phyloP scores from a whole-genome alignment of 1,140 invertebrate genomes.

The Dinothrombium tinctorium region DNA sequence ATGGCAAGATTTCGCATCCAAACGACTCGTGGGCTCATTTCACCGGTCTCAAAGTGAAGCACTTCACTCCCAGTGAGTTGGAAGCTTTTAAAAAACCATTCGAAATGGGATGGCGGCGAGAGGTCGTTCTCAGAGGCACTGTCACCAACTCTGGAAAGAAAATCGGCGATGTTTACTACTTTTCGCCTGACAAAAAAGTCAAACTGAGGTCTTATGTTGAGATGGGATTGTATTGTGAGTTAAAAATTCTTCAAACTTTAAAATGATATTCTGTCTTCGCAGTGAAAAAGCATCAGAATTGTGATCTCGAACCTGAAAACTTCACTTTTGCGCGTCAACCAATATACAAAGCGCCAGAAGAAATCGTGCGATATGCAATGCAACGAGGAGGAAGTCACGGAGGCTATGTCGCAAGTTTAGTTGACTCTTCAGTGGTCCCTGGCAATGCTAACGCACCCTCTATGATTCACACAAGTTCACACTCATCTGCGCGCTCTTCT shows the following conservation, averaged over 20 bases:
- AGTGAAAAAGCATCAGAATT: slow-evolving; percentile 2
- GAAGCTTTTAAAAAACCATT: slow-evolving; percentile 8
- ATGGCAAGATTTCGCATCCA: no score
- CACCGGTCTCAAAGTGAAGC: slow-evolving; percentile 1
- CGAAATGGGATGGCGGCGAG: slow-evolving; percentile 9
- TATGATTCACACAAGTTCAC: no score
- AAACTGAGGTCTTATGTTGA: slow-evolving; percentile 10
- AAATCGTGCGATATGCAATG: slow-evolving; percentile 8
- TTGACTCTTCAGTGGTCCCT: slow-evolving; percentile 1
- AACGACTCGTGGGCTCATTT: background rate
- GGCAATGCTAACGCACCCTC: no score
- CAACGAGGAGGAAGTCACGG: slow-evolving; percentile 1
- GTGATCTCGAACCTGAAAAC: slow-evolving; percentile 7
- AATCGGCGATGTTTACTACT: slow-evolving; percentile 11
- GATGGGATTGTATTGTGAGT: slow-evolving; percentile 5
- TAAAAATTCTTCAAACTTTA: background rate
- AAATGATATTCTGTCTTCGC: background rate
- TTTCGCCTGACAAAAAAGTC: slow-evolving; percentile 5
- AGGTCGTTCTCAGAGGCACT: slow-evolving; percentile 6
- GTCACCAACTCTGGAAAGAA: slow-evolving; percentile 5
- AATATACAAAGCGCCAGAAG: slow-evolving; percentile 6
- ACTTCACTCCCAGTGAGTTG: slow-evolving; percentile 1
- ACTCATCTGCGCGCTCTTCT: no score
- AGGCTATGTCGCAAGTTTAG: no score
- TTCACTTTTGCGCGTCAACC: slow-evolving; percentile 11